Base-by-base conservation (phyloP, 2,888 invertebrate species). In the Diaprepes abbreviatus region DNA sequence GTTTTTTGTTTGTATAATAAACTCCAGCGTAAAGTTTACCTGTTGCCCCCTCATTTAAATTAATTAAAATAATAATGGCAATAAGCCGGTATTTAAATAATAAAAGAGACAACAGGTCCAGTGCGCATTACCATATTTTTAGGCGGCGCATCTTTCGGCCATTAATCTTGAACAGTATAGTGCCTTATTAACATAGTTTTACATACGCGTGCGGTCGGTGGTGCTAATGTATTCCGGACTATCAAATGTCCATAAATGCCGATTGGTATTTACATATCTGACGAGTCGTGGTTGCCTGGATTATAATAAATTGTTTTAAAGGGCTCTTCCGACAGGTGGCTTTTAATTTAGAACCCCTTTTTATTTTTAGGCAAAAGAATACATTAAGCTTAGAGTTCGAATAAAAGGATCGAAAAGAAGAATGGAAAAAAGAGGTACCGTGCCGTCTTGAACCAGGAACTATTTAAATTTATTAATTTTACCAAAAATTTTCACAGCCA, bases 131-230 rank as follows among this genome's bases (percentile, higher is more conserved):
- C 43, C 66, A 66, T 66, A 66, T 67, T 71, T 71, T 70, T 67
- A 28, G 66, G 66, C 28, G 72, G 65, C 72, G 60, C 72, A 62
- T 69, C 72, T 69, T 72, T 69, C 65, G 69, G 69, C 60, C 64
- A 70, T 70, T 70, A 70, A 70, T 70, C 70, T 70, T 45, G 62
- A 65, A 67, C 24, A 55, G 62, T 52, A 52, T 54, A 62, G 54
- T 45, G 52, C 76, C 77, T 78, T 73, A 79, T 79, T 79, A 77
- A 76, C 79, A 79, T 79, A 79, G 79, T 79, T 79, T 79, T 78
- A 77, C 79, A 79, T 79, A 79, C 79, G 79, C 78, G 79, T 79
- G 79, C 79, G 73, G 75, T 16, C 73, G 45, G 63, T 60, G 58
- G 76, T 74, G 78, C 74, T 79, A 79, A 79, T 79, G 72, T 78